phyloP scores from a whole-genome alignment of 1,140 invertebrate species.

The Brachionus koreanus region DNA sequence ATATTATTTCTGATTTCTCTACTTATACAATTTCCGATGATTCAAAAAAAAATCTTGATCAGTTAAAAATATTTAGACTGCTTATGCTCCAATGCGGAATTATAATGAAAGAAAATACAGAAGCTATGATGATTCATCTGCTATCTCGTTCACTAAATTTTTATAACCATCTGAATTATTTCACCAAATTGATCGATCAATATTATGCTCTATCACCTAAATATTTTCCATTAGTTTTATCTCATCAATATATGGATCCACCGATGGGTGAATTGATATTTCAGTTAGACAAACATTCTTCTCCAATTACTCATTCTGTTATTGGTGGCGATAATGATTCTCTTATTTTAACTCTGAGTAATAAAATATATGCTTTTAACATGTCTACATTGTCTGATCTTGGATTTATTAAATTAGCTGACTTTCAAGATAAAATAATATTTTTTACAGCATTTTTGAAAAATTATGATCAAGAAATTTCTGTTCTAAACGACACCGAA shows the following conservation, averaged over 20 bases:
- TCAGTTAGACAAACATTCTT: constrained; percentile 15
- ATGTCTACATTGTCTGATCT: neutral
- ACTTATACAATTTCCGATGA: neutral
- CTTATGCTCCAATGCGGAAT: neutral
- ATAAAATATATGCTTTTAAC: neutral
- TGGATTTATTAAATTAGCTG: neutral
- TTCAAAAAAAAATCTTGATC: neutral
- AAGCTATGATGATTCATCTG: constrained; percentile 49
- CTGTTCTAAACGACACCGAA: neutral
- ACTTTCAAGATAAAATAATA: neutral
- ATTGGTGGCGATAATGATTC: neutral
- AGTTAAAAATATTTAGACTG: neutral
- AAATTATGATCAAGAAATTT: neutral
- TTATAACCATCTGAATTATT: constrained; percentile 50
- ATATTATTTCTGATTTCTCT: neutral
- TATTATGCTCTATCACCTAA: constrained; percentile 51
- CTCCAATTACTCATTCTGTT: neutral
- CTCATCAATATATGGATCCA: constrained; percentile 51
- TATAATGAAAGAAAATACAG: neutral
- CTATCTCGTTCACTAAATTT: constrained; percentile 51
- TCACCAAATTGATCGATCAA: constrained; percentile 51
- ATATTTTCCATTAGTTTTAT: constrained; percentile 52
- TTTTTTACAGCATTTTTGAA: neutral
- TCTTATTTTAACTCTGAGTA: constrained; percentile 5
- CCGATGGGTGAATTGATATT: constrained; percentile 6